These are phyloP conservation scores for Pterocles gutturalis DNA, from an alignment of 2,113 vertebrate genomes.

Conservation along the genomic window DNA sequence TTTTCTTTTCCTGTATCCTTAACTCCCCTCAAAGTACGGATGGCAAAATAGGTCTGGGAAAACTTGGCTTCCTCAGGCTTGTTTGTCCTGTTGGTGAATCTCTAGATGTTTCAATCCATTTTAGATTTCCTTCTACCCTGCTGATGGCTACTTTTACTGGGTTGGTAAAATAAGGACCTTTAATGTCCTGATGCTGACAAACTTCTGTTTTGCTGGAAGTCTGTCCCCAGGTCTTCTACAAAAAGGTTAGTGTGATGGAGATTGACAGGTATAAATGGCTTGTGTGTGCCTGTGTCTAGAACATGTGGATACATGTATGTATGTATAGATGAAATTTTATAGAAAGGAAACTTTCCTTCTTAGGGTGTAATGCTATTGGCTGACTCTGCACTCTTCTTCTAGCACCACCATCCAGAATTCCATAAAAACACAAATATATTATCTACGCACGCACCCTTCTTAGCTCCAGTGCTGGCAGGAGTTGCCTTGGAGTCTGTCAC, in stretches of 20 bases:
- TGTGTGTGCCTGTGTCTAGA: neutral
- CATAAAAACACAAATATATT: neutral
- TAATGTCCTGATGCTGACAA: neutral
- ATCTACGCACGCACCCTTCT: rapidly evolving
- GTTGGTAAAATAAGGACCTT: neutral
- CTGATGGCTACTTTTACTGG: neutral
- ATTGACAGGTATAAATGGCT: neutral
- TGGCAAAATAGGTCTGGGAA: neutral
- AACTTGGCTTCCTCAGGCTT: neutral
- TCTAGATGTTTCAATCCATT: neutral
- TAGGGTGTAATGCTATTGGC: neutral
- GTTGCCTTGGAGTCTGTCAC: neutral
- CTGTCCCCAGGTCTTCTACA: neutral
- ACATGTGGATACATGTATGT: no score
- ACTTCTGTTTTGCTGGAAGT: neutral
- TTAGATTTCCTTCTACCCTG: neutral
- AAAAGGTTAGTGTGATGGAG: neutral
- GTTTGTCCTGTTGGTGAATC: neutral
- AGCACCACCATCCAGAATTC: neutral
- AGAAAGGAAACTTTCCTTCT: neutral
- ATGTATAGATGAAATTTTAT: neutral
- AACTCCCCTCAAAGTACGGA: neutral
- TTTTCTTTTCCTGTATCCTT: slow-evolving; percentile 28
- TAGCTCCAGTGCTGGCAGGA: neutral
- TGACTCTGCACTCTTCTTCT: neutral